A percentile compares a stretch with the other conserved stretches of the same genome.
Conservation (phyloP, 2,888 invertebrate species). For the Glaucopsyche alexis region DNA sequence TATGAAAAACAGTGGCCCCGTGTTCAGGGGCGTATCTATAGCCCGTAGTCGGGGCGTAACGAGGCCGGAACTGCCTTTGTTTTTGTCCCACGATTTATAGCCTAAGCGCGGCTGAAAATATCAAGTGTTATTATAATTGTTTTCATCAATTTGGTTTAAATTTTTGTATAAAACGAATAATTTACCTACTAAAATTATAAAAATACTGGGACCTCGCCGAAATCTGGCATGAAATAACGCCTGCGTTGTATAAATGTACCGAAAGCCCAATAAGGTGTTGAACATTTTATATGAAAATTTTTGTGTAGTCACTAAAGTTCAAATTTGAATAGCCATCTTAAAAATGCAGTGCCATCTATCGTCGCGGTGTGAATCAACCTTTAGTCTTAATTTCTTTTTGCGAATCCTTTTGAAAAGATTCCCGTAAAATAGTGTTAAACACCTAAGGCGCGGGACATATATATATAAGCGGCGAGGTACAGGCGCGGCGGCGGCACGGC, state of each 20-base stretch:
- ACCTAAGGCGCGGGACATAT: no score
- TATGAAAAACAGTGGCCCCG: constrained; percentile 26
- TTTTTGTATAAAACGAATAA: not conserved
- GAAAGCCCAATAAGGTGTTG: not conserved
- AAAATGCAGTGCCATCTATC: no score
- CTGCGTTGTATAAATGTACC: not conserved
- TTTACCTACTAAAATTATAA: not conserved
- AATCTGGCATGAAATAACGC: not conserved
- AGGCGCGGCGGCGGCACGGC: no score
- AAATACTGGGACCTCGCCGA: not conserved
- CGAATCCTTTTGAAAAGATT: no score
- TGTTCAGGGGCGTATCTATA: constrained; percentile 47
- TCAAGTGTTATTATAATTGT: constrained; percentile 10
- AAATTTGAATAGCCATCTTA: no score
- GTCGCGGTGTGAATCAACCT: no score
- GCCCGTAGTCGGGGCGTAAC: constrained; percentile 36
- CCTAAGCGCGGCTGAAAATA: constrained; percentile 3
- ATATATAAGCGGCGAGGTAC: no score
- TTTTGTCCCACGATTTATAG: constrained; percentile 36
- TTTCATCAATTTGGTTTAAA: not conserved
- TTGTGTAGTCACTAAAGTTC: no score
- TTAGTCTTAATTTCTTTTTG: no score
- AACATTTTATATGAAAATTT: no score
- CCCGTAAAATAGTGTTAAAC: no score
- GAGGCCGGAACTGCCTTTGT: constrained; percentile 60